Evolutionary conservation across 2,113 vertebrate species (phyloP).

Genomic region (Scatophagus argus): DNA sequence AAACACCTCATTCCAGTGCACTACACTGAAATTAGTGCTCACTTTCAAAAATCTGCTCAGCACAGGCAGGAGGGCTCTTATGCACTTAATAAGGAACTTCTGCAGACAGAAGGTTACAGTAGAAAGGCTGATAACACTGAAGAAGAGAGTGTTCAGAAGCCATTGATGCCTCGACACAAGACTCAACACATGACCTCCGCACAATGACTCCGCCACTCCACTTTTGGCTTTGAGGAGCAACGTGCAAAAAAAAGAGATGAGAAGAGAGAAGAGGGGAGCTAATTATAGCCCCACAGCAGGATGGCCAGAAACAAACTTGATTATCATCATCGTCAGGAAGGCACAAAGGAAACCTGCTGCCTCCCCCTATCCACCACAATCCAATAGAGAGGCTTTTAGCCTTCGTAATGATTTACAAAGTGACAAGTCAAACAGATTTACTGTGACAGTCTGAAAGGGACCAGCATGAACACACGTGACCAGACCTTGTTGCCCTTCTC

Average conservation of each 20-base stretch:
- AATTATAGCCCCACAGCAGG: slow-evolving; percentile 81
- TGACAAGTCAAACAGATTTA: slow-evolving; percentile 94
- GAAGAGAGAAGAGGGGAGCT: slow-evolving; percentile 66
- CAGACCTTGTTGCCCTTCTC: slow-evolving; percentile 60
- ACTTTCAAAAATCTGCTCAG: neutral
- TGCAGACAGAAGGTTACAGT: slow-evolving; percentile 13
- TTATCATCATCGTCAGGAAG: slow-evolving; percentile 79
- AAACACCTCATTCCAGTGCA: too few relatives aligned
- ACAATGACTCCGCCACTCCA: slow-evolving; percentile 29
- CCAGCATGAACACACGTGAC: slow-evolving; percentile 86
- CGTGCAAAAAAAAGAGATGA: slow-evolving; percentile 52
- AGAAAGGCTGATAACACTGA: slow-evolving; percentile 22
- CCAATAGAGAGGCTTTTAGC: slow-evolving; percentile 93
- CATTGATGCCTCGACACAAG: slow-evolving; percentile 9
- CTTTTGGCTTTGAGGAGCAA: slow-evolving; percentile 66
- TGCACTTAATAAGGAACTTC: slow-evolving; percentile 23
- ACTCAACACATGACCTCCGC: slow-evolving; percentile 43
- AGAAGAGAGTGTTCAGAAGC: slow-evolving; percentile 11
- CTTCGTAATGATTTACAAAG: slow-evolving; percentile 95
- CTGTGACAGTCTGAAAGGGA: slow-evolving; percentile 89
- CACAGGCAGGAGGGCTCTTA: neutral
- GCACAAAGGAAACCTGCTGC: slow-evolving; percentile 81
- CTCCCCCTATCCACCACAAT: slow-evolving; percentile 78
- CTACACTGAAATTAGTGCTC: slow-evolving; percentile 35
- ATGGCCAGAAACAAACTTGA: slow-evolving; percentile 83